Evolutionary conservation across 2,888 invertebrate species (phyloP).

Genomic region (Glaucopsyche alexis): DNA sequence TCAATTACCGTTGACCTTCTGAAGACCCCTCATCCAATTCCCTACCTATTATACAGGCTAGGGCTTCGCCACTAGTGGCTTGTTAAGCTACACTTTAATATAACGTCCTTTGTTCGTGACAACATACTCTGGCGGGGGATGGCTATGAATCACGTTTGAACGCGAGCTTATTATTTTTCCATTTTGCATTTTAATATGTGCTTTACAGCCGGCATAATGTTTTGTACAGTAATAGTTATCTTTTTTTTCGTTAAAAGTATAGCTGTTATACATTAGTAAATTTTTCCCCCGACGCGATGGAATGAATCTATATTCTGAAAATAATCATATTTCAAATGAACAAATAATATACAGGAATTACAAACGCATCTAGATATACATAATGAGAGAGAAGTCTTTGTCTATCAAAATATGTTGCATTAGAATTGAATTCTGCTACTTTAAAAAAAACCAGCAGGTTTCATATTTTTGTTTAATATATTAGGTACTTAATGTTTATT

Average conservation of each 20-base stretch:
- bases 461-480: no score
- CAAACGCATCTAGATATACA: neutral
- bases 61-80: no score
- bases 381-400: no score
- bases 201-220: constrained; percentile 41
- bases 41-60: no score
- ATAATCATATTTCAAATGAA: neutral
- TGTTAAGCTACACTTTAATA: constrained; percentile 28
- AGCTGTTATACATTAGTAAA: constrained; percentile 38
- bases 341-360: neutral
- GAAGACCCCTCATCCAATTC: no score
- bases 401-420: no score
- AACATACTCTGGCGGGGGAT: constrained; percentile 35
- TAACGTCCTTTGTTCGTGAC: constrained; percentile 31
- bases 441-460: no score
- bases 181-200: constrained; percentile 24
- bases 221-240: constrained; percentile 47
- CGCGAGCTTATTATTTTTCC: constrained; percentile 18
- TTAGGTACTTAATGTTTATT: no score
- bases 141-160: neutral
- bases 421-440: no score
- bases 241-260: neutral
- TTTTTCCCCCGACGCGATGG: neutral
- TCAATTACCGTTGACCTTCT: no score
- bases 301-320: neutral